phyloP scores from a whole-genome alignment of 2,113 vertebrate species.

The Cromileptes altivelis region DNA sequence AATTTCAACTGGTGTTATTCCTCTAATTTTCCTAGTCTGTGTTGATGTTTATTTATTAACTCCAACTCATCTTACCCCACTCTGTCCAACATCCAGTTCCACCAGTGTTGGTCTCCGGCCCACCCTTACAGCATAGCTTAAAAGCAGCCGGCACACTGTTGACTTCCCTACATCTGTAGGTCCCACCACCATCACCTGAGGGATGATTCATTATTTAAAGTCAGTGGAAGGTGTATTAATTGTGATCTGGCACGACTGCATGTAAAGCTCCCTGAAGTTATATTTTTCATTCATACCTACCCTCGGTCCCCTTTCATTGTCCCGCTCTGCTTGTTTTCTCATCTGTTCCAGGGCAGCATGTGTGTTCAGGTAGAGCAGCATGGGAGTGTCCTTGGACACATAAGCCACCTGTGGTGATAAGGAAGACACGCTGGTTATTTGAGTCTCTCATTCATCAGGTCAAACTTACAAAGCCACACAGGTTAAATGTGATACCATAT shows the following conservation, averaged over 20 bases:
- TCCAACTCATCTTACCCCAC: constrained; percentile 83
- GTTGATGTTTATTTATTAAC: not conserved
- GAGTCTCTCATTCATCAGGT: not conserved
- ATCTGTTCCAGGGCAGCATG: constrained; percentile 98
- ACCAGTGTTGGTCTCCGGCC: constrained; percentile 96
- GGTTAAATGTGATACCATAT: not conserved
- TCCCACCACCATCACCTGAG: constrained; percentile 94
- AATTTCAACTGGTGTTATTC: not conserved
- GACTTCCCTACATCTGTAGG: constrained; percentile 98
- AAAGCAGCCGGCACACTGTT: constrained; percentile 91
- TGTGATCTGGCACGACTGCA: not conserved
- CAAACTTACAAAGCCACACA: not conserved
- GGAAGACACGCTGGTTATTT: constrained; percentile 10
- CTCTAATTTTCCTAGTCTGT: not conserved
- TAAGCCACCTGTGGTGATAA: constrained; percentile 88
- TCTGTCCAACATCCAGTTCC: constrained; percentile 97
- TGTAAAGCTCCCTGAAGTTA: not conserved
- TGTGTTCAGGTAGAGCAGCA: constrained; percentile 97
- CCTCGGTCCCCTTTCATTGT: constrained; percentile 94
- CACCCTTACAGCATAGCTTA: constrained; percentile 95
- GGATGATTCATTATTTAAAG: not conserved
- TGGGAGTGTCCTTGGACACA: constrained; percentile 96
- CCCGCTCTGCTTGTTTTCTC: constrained; percentile 94
- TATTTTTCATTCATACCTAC: constrained; percentile 58
- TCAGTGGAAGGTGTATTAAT: not conserved